Evolutionary conservation across 2,797 vertebrate genomes (phyloP), one percentile per base, ranked within the genome.

Genomic region (Spinus olivaceus): DNA sequence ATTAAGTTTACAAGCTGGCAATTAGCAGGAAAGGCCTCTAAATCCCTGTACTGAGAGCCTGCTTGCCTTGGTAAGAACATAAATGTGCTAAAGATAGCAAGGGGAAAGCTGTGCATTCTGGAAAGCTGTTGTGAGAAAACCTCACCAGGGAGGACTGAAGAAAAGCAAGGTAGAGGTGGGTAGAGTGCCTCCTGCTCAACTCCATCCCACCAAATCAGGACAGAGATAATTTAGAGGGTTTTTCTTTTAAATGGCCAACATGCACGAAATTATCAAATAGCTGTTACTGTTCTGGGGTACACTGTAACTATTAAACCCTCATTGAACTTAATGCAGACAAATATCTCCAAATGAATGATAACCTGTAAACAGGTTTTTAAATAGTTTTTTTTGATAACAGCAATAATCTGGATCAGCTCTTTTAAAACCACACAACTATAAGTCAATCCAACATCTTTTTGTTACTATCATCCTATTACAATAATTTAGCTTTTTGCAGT

Each of bases 1-100:
- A 99, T 99, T 99, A 99, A 99, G 99, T 99, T 99, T 98, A 99
- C 98, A 99, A 99, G 98, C 98, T 98, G 97, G 98, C 98, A 99
- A 99, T 99, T 99, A 99, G 98, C 98, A 98, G 96, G 76, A 97
- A 98, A 98, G 97, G 97, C 98, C 98, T 97, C 97, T 97, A 99
- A 99, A 98, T 99, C 98, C 99, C 99, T 98, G 97, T 89, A 96
- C 97, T 96, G 98, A 98, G 98, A 98, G 98, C 97, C 97, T 96
- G 97, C 98, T 98, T 98, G 98, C 98, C 98, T 98, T 97, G 94
- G 76, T 97, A 98, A 98, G 98, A 98, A 97, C 97, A 98, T 96
- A 98, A 98, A 98, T 97, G 98, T 97, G 97, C 96, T 97, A 97
- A 94, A 97, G 97, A 98, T 98, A 97, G 98, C 94, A 96, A 97